phyloP scores from a whole-genome alignment of 1,140 invertebrate genomes.

The Conus betulinus region DNA sequence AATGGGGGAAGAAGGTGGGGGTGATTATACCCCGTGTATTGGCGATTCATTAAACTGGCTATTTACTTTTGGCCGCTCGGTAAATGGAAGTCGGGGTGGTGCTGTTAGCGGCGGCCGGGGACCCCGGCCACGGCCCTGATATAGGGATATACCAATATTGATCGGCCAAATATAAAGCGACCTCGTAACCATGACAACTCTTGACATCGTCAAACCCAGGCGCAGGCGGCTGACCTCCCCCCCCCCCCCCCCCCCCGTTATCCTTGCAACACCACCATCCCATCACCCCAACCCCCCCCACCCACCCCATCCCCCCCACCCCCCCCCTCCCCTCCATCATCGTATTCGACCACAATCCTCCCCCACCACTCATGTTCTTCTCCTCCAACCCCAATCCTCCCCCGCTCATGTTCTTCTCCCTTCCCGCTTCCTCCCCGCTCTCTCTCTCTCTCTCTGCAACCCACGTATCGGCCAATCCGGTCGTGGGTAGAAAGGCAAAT shows the following conservation, averaged over 20 bases:
- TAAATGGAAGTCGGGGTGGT: constrained; percentile 31
- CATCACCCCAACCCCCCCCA: background rate
- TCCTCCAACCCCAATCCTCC: no score
- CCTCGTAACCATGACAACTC: constrained; percentile 44
- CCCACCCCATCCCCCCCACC: no score
- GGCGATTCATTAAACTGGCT: constrained; percentile 46
- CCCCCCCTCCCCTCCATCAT: background rate
- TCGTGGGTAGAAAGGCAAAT: constrained; percentile 13
- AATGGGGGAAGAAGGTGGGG: background rate
- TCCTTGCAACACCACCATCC: background rate
- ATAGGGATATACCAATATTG: constrained; percentile 48
- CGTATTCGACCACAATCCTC: background rate
- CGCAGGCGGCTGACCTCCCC: background rate
- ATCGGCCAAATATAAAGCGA: constrained; percentile 44
- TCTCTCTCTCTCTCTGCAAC: no score
- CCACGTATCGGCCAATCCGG: constrained; percentile 5
- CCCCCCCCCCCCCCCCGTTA: background rate
- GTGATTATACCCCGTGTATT: constrained; percentile 45
- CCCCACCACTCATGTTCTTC: no score
- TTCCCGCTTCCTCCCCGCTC: no score
- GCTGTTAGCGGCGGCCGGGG: constrained; percentile 7
- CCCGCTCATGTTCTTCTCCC: no score
- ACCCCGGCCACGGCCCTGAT: background rate
- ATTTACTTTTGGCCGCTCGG: constrained; percentile 39
- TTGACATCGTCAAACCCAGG: constrained; percentile 31